Percentiles rank a stretch among this genome's conserved stretches.
Evolutionary conservation across 2,113 vertebrate species (phyloP).

Genomic region (Hyperopisus bebe): DNA sequence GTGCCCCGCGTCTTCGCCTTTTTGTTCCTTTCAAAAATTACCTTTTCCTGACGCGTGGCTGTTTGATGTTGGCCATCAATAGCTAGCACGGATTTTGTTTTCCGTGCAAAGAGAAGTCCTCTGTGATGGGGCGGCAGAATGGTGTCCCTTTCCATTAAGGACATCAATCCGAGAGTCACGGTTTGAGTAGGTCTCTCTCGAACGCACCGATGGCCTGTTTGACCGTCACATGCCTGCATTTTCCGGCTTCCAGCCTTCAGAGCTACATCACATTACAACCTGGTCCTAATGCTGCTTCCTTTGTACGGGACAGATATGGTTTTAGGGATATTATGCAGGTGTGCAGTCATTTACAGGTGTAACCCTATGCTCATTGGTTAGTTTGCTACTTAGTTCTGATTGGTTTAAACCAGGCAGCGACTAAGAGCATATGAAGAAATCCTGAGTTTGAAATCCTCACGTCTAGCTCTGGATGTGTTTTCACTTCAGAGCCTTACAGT

Average conservation of each 20-base stretch:
- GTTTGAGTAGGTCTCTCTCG: not conserved
- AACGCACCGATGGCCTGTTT: not conserved
- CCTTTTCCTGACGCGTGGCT: constrained; percentile 11
- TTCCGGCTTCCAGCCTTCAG: too few relatives aligned
- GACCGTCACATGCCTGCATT: not conserved
- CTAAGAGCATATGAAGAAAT: not conserved
- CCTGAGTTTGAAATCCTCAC: not conserved
- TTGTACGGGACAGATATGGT: not conserved
- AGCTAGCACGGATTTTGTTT: constrained; percentile 12
- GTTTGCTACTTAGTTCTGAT: not conserved
- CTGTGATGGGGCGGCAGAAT: constrained; percentile 5
- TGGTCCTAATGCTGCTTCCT: not conserved
- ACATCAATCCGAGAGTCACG: constrained; percentile 2
- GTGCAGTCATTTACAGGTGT: not conserved
- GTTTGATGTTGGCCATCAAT: constrained; percentile 16
- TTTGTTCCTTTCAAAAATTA: constrained; percentile 19
- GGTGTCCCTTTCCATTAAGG: constrained; percentile 19
- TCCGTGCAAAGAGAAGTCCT: constrained; percentile 9
- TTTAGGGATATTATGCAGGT: not conserved
- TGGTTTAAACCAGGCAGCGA: not conserved
- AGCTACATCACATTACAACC: not conserved
- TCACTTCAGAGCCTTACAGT: not conserved
- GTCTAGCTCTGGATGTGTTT: not conserved
- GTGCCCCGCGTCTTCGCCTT: not conserved
- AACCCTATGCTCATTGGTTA: not conserved